Evolutionary conservation across 2,888 invertebrate species (phyloP).

Genomic region (Ptychoptera albimana): DNA sequence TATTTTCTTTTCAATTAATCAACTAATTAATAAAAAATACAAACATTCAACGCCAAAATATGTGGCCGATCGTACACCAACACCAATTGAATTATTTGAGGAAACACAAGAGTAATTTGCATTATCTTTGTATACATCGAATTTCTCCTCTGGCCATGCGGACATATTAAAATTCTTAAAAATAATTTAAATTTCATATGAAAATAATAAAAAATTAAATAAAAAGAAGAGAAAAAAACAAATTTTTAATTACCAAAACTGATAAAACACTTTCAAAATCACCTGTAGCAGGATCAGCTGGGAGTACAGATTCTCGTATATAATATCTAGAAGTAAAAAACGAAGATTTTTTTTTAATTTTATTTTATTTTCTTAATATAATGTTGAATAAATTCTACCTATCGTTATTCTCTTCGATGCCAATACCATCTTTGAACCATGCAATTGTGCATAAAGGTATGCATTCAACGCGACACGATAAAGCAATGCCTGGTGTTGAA

Average conservation of each 20-base stretch:
- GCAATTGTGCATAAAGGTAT: conserved; percentile 70
- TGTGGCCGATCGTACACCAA: conserved; percentile 67
- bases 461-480: conserved; percentile 81
- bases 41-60: conserved; percentile 82
- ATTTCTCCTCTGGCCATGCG: conserved; percentile 60
- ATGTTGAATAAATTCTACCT: too few species aligned
- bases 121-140: conserved; percentile 61
- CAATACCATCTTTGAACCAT: conserved; percentile 66
- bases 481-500: conserved; percentile 56
- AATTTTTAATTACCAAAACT: conserved; percentile 45
- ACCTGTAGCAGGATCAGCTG: conserved; percentile 60
- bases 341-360: too few species aligned
- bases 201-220: conserved; percentile 1
- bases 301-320: conserved; percentile 47
- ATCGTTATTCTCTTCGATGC: conserved; percentile 48
- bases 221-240: conserved; percentile 1
- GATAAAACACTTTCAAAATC: conserved; percentile 81
- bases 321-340: conserved; percentile 34
- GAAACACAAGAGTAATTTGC: conserved; percentile 74
- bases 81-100: conserved; percentile 58
- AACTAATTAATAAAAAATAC: conserved; percentile 23
- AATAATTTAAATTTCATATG: too few species aligned
- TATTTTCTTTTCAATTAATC: background rate
- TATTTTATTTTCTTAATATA: too few species aligned
- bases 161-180: conserved; percentile 68